Evolutionary conservation across 1,140 invertebrate genomes (phyloP).

Genomic region (Pissodes strobi): DNA sequence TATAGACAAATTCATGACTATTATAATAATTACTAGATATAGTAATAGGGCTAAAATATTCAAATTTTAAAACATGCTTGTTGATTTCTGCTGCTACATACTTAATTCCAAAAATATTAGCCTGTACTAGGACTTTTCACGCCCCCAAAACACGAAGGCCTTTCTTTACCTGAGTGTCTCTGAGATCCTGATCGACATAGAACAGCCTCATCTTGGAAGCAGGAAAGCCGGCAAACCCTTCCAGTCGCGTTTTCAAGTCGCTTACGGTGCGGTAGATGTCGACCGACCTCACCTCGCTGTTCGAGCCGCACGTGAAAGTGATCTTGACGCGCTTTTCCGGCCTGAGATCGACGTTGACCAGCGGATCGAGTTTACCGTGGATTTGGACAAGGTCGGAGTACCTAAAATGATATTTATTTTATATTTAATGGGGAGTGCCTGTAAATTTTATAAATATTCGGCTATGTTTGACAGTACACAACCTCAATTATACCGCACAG

Average conservation of each 20-base stretch:
- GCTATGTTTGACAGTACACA: too few species aligned
- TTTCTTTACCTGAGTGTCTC: slow-evolving; percentile 59
- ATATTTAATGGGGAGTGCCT: too few species aligned
- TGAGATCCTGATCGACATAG: slow-evolving; percentile 78
- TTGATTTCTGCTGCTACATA: too few species aligned
- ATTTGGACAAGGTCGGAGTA: slow-evolving; percentile 79
- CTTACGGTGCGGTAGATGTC: slow-evolving; percentile 78
- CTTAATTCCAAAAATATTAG: too few species aligned
- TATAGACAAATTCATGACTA: not conserved
- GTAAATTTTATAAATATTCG: too few species aligned
- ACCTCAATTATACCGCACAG: too few species aligned
- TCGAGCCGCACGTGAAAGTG: slow-evolving; percentile 76
- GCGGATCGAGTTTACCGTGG: slow-evolving; percentile 84
- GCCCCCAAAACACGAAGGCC: too few species aligned
- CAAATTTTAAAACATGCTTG: too few species aligned
- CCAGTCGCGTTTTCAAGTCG: slow-evolving; percentile 79
- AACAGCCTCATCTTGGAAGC: slow-evolving; percentile 82
- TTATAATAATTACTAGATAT: too few species aligned
- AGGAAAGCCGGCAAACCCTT: slow-evolving; percentile 77
- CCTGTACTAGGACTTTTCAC: too few species aligned
- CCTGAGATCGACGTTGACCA: slow-evolving; percentile 82
- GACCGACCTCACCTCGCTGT: slow-evolving; percentile 72
- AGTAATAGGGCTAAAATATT: too few species aligned
- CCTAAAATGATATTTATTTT: slow-evolving; percentile 62
- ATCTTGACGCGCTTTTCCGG: slow-evolving; percentile 87